Conservation (phyloP, 2,888 invertebrate genomes). For the Pasiphila rectangulata region DNA sequence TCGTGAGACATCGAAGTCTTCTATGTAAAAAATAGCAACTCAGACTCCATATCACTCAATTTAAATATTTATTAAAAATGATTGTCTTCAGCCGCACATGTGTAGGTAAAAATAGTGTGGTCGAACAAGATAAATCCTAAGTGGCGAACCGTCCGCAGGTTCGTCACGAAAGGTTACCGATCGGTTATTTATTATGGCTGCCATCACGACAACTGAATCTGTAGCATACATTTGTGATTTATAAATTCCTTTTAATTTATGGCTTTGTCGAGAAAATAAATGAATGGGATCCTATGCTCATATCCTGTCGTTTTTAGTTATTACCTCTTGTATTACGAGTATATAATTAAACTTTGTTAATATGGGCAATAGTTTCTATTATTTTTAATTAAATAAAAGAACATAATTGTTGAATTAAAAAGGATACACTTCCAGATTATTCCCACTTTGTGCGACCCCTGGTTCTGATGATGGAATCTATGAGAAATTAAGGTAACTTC, state of each 20-base stretch:
- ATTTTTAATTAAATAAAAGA: no score
- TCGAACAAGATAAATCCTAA: slow-evolving; percentile 48
- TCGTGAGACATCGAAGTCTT: neutral
- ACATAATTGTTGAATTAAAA: no score
- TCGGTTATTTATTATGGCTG: slow-evolving; percentile 47
- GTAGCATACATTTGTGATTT: slow-evolving; percentile 37
- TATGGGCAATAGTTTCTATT: no score
- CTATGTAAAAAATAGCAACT: neutral
- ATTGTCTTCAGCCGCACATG: slow-evolving; percentile 31
- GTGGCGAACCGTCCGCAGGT: slow-evolving; percentile 46
- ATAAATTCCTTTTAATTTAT: slow-evolving; percentile 5
- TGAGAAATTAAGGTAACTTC: no score
- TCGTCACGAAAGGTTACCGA: slow-evolving; percentile 58
- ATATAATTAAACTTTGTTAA: no score
- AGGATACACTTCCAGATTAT: no score
- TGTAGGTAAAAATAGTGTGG: slow-evolving; percentile 42
- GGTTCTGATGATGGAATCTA: no score
- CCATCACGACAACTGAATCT: slow-evolving; percentile 48
- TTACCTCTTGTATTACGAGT: no score
- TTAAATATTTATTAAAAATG: slow-evolving; percentile 31
- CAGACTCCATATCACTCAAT: no score
- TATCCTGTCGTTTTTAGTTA: no score
- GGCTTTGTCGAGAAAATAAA: neutral
- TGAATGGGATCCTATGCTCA: no score
- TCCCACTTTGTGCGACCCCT: no score